Conservation (phyloP, 2,797 vertebrate genomes). For the Pelochelys cantorii region DNA sequence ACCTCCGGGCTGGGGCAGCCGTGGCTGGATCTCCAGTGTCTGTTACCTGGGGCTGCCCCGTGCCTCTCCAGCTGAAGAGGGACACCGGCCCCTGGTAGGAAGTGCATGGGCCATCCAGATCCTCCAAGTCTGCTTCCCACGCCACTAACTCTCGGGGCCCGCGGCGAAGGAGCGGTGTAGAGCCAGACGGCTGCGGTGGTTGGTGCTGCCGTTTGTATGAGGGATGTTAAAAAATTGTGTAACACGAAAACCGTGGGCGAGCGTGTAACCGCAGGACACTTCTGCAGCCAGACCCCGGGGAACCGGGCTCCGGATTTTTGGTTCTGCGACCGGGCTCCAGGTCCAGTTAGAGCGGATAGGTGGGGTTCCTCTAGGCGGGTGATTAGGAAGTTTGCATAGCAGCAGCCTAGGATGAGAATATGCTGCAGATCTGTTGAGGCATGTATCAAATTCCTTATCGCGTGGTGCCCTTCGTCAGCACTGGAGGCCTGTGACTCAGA, state of each 20-base stretch:
- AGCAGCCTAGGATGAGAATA: background rate
- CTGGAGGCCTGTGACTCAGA: background rate
- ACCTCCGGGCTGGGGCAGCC: background rate
- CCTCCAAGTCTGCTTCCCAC: background rate
- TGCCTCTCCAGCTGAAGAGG: background rate
- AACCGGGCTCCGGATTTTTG: too few species aligned
- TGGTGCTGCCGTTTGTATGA: background rate
- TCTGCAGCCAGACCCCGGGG: too few species aligned
- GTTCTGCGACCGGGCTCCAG: too few species aligned
- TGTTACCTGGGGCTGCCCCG: background rate
- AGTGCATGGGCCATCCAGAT: background rate
- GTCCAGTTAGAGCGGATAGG: too few species aligned
- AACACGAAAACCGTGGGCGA: too few species aligned
- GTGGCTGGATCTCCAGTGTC: background rate
- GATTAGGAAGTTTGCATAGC: background rate
- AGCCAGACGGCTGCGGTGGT: background rate
- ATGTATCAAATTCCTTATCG: background rate
- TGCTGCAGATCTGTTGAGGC: background rate
- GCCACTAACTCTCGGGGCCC: background rate
- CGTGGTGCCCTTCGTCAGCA: background rate
- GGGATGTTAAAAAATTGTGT: too few species aligned
- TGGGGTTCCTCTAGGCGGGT: background rate
- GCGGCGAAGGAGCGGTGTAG: accelerated
- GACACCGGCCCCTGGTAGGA: background rate
- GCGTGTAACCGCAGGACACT: too few species aligned